Evolutionary conservation across 2,797 vertebrate species (phyloP).

Genomic region (Enteromius thamalakanensis): DNA sequence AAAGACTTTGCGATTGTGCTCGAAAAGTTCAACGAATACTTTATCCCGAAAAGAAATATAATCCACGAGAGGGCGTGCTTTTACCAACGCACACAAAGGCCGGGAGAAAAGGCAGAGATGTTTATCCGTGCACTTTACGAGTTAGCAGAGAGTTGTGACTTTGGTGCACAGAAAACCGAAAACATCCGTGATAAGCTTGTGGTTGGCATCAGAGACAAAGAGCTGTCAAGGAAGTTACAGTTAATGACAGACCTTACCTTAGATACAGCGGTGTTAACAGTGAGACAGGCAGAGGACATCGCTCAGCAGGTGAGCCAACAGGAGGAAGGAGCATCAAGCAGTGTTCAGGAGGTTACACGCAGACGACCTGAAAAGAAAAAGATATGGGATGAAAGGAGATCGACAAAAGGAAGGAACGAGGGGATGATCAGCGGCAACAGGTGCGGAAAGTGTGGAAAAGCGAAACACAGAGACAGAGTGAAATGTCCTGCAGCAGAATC

Average conservation of each 20-base stretch:
- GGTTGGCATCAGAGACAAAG: conserved; percentile 15
- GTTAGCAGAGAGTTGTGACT: conserved; percentile 22
- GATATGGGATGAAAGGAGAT: neutral
- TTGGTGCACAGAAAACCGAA: neutral
- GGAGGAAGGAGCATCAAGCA: neutral
- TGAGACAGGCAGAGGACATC: neutral
- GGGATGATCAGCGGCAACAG: too few relatives aligned
- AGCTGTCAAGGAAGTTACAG: neutral
- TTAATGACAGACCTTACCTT: neutral
- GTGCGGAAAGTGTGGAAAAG: neutral
- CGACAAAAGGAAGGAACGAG: neutral
- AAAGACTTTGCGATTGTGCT: neutral
- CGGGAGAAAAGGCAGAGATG: neutral
- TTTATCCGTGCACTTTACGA: conserved; percentile 6
- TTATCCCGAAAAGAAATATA: neutral
- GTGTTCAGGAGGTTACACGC: neutral
- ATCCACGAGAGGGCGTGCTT: neutral
- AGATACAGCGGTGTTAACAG: neutral
- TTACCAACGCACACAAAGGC: neutral
- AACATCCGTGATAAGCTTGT: conserved; percentile 1
- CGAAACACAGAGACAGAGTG: too few relatives aligned
- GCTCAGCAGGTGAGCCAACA: neutral
- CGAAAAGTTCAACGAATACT: neutral
- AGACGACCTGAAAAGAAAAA: neutral
- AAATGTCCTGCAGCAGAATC: neutral